Base-by-base conservation (phyloP, 2,888 invertebrate genomes). In the Sarcophaga variegata region DNA sequence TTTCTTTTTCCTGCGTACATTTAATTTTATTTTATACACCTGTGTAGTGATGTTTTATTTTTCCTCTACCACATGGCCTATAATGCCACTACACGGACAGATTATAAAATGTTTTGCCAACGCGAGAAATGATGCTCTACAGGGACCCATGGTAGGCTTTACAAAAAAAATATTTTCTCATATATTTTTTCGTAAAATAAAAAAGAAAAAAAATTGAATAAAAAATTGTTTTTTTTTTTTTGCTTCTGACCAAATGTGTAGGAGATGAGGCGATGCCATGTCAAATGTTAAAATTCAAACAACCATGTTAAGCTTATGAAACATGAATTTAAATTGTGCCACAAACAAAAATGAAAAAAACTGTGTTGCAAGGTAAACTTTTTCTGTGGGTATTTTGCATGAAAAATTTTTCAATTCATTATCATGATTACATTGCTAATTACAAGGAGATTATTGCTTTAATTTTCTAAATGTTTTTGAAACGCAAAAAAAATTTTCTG, bases 41-140 rank as follows among this genome's bases (percentile, higher is more conserved):
- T 86, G 75, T 75, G 82, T 49, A 81, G 74, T 67, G 37, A 62
- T 63, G 66, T 77, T 81, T 63, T 45, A n/a, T 47, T 12, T 14
- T 71, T 77, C 12, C 81, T 59, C 20, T 81, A 47, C 25, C 75
- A 22, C 8, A 27, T n/a, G 12, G 37, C 8, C 17, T 71, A 77
- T 78, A 67, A 67, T 62, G 37, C 66, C 67, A 66, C 60, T 47
- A 37, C 54, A 22, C 60, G 60, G 22, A 47, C 77, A 60, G 11
- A 22, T 82, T 27, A 45, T 64, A 72, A 67, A 74, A 66, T 62
- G 22, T 78, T 72, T 72, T 78, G 72, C 72, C 72, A 78, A 54
- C 71, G 62, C 62, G 49, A 74, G 62, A 60, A 60, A 71, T 49
- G 77, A 25, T 67, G 64, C 10, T 37, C 49, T 25, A 74, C 11